A percentile compares a stretch with the other conserved stretches of the same genome.
Conservation (phyloP, 2,888 invertebrate species). For the Sphecodes monilicornis region DNA sequence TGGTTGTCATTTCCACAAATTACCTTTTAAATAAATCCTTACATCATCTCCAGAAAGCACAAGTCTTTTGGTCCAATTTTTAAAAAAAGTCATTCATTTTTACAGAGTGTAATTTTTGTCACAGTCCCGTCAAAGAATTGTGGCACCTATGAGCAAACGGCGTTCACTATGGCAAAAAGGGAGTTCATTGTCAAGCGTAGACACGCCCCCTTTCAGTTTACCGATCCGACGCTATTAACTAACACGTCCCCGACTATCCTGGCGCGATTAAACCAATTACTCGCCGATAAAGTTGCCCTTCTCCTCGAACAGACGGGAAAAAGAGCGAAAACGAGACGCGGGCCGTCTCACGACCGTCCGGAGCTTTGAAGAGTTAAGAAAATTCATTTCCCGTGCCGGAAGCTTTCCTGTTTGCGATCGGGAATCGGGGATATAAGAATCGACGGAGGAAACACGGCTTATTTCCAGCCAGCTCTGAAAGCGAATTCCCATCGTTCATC, state of each 20-base stretch:
- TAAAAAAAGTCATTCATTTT: too few species aligned
- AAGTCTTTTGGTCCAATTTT: too few species aligned
- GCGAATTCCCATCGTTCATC: neutral
- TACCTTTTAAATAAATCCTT: too few species aligned
- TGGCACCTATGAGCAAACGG: neutral
- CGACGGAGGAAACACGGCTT: constrained; percentile 7
- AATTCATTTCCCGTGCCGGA: constrained; percentile 19
- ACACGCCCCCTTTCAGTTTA: constrained; percentile 28
- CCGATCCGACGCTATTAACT: constrained; percentile 67
- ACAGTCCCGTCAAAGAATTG: neutral
- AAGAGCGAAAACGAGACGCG: neutral
- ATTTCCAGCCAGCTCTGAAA: neutral
- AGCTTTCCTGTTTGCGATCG: neutral
- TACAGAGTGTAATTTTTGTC: too few species aligned
- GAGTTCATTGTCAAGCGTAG: constrained; percentile 26
- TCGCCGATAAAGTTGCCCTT: constrained; percentile 64
- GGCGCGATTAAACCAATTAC: constrained; percentile 78
- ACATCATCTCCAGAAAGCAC: too few species aligned
- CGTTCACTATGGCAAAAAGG: neutral
- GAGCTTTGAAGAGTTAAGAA: constrained; percentile 4
- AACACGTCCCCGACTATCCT: constrained; percentile 70
- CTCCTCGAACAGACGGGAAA: constrained; percentile 7
- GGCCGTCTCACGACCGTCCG: constrained; percentile 4
- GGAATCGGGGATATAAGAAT: constrained; percentile 5
- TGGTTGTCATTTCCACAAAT: too few species aligned